These are phyloP conservation scores for Lutraria lutraria DNA, from an alignment of 2,888 invertebrate species.

Conservation along the genomic window DNA sequence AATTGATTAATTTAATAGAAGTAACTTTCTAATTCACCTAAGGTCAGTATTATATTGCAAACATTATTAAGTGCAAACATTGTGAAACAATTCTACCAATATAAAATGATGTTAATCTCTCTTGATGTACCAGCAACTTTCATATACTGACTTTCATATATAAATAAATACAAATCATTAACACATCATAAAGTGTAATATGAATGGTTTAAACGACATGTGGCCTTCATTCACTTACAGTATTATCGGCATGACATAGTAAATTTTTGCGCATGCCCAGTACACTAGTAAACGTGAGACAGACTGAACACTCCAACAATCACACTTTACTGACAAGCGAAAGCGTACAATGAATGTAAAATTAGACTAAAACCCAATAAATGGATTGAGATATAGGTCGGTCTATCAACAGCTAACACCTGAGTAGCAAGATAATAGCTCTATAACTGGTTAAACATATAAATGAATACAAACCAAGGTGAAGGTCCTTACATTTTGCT, in stretches of 20 bases:
- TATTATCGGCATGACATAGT: conserved; percentile 41
- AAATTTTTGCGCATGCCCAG: conserved; percentile 62
- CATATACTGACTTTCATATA: conserved; percentile 14
- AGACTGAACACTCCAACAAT: conserved; percentile 36
- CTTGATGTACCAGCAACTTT: neutral
- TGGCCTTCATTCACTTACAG: conserved; percentile 23
- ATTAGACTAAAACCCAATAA: neutral
- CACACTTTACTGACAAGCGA: conserved; percentile 41
- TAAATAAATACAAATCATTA: conserved; percentile 25
- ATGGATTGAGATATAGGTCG: neutral
- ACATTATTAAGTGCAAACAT: too few relatives aligned
- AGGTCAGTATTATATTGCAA: too few relatives aligned
- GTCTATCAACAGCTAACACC: neutral
- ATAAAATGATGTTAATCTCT: neutral
- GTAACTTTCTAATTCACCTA: too few relatives aligned
- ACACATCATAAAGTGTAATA: conserved; percentile 9
- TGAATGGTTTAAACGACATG: conserved; percentile 15
- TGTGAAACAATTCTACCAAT: neutral
- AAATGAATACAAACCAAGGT: neutral
- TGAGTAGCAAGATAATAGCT: neutral
- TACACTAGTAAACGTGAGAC: conserved; percentile 59
- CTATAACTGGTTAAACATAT: neutral
- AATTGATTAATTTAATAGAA: too few relatives aligned
- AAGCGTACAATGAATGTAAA: conserved; percentile 19
- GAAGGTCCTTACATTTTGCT: neutral